Percentiles rank a stretch among this genome's conserved stretches.
Conservation (phyloP, 2,888 invertebrate genomes). For the Athrips mouffetella region DNA sequence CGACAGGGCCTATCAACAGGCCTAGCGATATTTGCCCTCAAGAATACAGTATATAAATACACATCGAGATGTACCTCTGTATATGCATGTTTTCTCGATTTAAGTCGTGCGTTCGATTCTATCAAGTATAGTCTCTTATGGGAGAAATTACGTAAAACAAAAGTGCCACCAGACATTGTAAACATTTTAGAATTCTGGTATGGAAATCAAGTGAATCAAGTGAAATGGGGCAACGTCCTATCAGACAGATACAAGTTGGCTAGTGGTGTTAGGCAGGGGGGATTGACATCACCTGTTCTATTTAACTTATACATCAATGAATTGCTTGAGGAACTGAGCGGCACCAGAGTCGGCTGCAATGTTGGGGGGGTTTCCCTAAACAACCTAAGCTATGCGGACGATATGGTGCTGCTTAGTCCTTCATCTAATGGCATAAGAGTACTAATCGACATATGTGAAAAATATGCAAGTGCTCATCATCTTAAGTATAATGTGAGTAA, state of each 20-base stretch:
- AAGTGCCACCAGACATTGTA: not conserved
- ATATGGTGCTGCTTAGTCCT: constrained; percentile 14
- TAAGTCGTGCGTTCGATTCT: constrained; percentile 20
- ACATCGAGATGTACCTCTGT: constrained; percentile 11
- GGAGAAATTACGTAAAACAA: constrained; percentile 9
- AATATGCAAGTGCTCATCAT: not conserved
- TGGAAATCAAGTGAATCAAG: not conserved
- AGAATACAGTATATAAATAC: constrained; percentile 11
- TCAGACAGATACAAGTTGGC: not conserved
- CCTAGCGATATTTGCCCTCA: constrained; percentile 17
- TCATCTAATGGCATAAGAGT: not conserved
- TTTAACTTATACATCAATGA: constrained; percentile 18
- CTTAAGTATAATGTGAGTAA: constrained; percentile 10
- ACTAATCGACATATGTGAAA: not conserved
- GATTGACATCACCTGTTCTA: constrained; percentile 17
- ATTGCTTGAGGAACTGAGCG: constrained; percentile 17
- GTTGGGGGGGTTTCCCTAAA: constrained; percentile 13
- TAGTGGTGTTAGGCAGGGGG: constrained; percentile 22
- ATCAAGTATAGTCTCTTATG: constrained; percentile 18
- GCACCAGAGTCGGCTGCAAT: constrained; percentile 16
- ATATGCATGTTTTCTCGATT: constrained; percentile 22
- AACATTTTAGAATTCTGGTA: not conserved
- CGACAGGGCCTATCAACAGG: constrained; percentile 22
- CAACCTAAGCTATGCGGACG: constrained; percentile 17
- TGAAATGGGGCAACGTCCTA: not conserved